Conservation (phyloP, 2,797 vertebrate species). For the Rhabdomys pumilio region DNA sequence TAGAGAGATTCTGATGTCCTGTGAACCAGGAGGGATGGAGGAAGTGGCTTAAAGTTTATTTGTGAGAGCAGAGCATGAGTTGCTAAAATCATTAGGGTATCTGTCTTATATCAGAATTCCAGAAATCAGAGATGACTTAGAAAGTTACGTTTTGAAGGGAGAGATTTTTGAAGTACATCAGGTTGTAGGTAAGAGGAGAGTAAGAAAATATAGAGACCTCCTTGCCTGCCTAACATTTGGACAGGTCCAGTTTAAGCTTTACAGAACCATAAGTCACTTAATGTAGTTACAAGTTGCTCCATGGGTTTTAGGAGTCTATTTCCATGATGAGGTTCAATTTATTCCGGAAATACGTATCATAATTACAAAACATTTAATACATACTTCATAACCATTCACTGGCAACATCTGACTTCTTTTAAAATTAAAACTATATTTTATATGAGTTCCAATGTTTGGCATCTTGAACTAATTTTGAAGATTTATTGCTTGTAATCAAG, state of each 20-base stretch:
- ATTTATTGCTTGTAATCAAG: conserved; percentile 55
- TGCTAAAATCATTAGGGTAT: not conserved
- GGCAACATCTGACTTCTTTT: conserved; percentile 35
- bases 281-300: not conserved
- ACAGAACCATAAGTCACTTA: not conserved
- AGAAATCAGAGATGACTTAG: not conserved
- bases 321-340: conserved; percentile 2
- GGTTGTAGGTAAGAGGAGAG: not conserved
- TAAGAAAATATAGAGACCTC: accelerated
- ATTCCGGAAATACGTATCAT: not conserved
- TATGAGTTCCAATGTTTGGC: conserved; percentile 49
- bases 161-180: not conserved
- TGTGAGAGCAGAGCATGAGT: not conserved
- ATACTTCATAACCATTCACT: not conserved
- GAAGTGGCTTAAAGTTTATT: not conserved
- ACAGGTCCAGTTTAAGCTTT: not conserved
- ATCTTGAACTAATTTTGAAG: conserved; percentile 62
- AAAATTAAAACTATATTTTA: conserved; percentile 71
- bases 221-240: not conserved
- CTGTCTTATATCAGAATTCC: not conserved
- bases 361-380: conserved; percentile 36
- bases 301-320: conserved; percentile 19
- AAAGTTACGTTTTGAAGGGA: not conserved
- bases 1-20: too few relatives aligned
- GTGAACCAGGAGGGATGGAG: too few relatives aligned